phyloP scores from a whole-genome alignment of 2,113 vertebrate genomes.

The Sylvilagus bachmani region DNA sequence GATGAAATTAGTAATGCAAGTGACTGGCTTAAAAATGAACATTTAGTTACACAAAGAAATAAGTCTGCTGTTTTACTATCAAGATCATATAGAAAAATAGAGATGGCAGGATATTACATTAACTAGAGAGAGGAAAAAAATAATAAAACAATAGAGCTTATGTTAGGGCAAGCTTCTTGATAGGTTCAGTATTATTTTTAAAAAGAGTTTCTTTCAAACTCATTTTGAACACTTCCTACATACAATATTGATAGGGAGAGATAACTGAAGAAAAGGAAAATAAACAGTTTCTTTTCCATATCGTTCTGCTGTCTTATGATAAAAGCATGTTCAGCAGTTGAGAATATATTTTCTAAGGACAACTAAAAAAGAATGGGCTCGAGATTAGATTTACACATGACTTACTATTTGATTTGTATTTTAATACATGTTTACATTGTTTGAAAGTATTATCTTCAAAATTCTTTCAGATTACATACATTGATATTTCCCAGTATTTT shows the following conservation, averaged over 20 bases:
- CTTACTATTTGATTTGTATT: not conserved
- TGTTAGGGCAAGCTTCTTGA: not conserved
- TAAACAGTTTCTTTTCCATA: not conserved
- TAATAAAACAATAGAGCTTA: not conserved
- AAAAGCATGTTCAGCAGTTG: not conserved
- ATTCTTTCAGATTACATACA: not conserved
- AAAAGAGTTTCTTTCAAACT: not conserved
- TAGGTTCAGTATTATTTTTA: not conserved
- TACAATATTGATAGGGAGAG: not conserved
- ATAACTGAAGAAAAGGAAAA: not conserved
- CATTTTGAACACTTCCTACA: conserved; percentile 31
- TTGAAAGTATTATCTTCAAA: conserved; percentile 18
- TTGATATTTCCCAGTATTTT: not conserved
- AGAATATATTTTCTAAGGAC: conserved; percentile 14
- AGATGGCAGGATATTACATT: not conserved
- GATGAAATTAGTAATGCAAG: conserved; percentile 22
- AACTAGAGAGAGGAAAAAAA: not conserved
- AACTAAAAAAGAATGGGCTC: not conserved
- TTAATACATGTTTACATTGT: conserved; percentile 28
- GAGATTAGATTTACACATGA: not conserved
- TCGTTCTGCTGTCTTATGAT: not conserved
- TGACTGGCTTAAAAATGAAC: not conserved
- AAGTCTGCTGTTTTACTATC: not conserved
- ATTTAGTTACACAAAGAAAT: conserved; percentile 17
- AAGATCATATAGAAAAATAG: not conserved